These are phyloP conservation scores for Triops longicaudatus DNA, from an alignment of 1,140 invertebrate genomes.

Conservation along the genomic window DNA sequence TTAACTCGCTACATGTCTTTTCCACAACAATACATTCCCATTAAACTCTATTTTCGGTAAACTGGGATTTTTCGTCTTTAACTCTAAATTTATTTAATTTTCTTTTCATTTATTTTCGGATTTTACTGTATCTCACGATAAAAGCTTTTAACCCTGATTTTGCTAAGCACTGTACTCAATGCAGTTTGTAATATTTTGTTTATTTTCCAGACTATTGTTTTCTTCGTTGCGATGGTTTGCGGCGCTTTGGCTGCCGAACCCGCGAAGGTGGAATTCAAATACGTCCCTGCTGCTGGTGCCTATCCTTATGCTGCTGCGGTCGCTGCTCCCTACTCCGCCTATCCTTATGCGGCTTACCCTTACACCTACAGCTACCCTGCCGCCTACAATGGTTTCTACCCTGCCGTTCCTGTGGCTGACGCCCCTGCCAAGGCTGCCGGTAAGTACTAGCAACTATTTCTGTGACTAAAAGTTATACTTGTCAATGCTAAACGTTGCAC, in stretches of 20 bases:
- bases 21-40: too few relatives aligned
- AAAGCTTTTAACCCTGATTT: background rate
- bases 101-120: too few relatives aligned
- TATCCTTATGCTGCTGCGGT: background rate
- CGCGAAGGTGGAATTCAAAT: background rate
- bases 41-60: too few relatives aligned
- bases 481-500: too few relatives aligned
- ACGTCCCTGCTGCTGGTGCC: background rate
- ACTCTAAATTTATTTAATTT: too few relatives aligned
- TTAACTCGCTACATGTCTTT: too few relatives aligned
- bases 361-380: background rate
- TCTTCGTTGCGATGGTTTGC: constrained; percentile 9
- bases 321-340: background rate
- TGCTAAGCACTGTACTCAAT: background rate
- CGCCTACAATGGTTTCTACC: background rate
- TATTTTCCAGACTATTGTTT: background rate
- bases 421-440: background rate
- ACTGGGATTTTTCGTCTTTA: too few relatives aligned
- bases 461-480: too few relatives aligned
- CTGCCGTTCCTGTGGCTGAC: background rate
- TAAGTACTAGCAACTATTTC: background rate
- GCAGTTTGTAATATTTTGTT: background rate
- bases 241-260: background rate
- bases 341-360: background rate
- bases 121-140: too few relatives aligned